Conservation (phyloP, 92 coral and sea anemone species). For the Epizoanthus scotinus region DNA sequence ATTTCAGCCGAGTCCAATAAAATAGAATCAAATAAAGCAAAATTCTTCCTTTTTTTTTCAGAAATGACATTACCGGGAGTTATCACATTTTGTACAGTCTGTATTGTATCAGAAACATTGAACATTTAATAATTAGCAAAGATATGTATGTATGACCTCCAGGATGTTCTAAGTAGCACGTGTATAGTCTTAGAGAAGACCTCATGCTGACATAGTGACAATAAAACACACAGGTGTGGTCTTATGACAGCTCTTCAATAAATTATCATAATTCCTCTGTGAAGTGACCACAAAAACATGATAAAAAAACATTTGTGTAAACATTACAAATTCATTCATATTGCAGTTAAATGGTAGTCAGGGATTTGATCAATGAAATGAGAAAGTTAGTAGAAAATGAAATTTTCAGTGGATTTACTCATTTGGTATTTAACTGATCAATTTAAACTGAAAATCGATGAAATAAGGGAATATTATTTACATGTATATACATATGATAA, state of each 20-base stretch:
- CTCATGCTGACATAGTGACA: background rate
- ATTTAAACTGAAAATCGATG: background rate
- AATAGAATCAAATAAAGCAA: background rate
- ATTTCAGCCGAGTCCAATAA: background rate
- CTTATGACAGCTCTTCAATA: background rate
- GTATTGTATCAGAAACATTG: background rate
- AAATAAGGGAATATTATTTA: background rate
- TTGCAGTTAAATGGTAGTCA: background rate
- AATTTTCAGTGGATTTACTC: background rate
- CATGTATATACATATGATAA: background rate
- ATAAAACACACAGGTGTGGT: background rate
- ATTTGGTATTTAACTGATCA: background rate
- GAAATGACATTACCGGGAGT: background rate
- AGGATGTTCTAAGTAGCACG: background rate
- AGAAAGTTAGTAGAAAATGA: background rate
- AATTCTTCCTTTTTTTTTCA: background rate
- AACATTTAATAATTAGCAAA: background rate
- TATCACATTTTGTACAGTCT: background rate
- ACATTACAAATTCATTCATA: background rate
- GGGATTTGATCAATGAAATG: background rate
- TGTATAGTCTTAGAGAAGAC: background rate
- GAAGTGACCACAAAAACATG: slow-evolving; percentile 1
- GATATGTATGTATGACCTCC: background rate
- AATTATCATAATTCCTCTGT: background rate
- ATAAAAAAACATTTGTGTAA: background rate